A percentile compares a stretch with the other conserved stretches of the same genome.
Evolutionary conservation across 2,797 vertebrate genomes (phyloP).

Genomic region (Heteromormyrus szaboi): DNA sequence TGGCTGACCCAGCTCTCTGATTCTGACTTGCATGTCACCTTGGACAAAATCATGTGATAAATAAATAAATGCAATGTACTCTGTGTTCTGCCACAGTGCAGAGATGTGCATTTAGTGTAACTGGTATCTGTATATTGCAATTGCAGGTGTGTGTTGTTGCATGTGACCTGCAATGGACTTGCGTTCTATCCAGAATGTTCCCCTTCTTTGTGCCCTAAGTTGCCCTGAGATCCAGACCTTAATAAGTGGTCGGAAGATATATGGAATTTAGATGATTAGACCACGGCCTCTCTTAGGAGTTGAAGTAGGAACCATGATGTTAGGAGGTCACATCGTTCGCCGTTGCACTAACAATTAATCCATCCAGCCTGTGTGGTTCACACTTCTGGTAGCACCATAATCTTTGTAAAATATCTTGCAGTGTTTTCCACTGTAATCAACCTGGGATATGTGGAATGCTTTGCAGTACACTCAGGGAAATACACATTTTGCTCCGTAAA

Average conservation of each 20-base stretch:
- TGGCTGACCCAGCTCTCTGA: neutral
- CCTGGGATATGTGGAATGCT: neutral
- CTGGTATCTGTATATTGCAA: neutral
- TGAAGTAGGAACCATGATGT: neutral
- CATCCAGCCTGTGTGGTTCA: neutral
- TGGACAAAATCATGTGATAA: neutral
- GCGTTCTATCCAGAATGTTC: neutral
- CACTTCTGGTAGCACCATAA: neutral
- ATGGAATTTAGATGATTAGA: neutral
- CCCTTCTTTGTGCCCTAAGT: neutral
- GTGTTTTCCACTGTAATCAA: neutral
- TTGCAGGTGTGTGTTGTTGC: neutral
- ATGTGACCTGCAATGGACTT: neutral
- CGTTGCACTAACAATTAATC: neutral
- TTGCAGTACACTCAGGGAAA: neutral
- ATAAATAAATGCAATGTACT: neutral
- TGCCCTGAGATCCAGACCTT: neutral
- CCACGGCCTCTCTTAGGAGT: neutral
- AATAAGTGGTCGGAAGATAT: neutral
- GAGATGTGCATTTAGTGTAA: neutral
- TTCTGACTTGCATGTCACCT: neutral
- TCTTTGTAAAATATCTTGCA: neutral
- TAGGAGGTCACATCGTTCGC: neutral
- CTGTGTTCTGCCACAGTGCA: neutral
- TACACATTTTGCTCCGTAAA: neutral